Evolutionary conservation across 2,888 invertebrate genomes (phyloP).

Genomic region (Lasioglossum marginatum): DNA sequence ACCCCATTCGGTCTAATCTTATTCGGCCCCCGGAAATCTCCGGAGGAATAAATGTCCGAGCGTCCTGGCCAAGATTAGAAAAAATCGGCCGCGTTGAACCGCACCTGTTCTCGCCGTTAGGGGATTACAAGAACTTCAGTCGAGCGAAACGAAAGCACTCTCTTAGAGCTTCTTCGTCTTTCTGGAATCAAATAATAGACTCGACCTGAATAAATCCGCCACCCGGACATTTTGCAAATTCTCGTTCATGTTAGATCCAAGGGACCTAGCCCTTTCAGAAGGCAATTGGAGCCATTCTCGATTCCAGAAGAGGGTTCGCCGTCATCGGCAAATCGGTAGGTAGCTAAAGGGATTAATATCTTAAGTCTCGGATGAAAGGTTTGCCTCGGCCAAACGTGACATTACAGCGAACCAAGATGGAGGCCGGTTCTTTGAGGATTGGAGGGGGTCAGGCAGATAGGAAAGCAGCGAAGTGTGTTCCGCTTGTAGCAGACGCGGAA

Average conservation of each 20-base stretch:
- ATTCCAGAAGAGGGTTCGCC: not conserved
- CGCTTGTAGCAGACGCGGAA: conserved; percentile 54
- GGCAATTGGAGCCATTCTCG: not conserved
- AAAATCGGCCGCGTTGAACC: conserved; percentile 43
- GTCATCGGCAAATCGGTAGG: not conserved
- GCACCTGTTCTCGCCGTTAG: conserved; percentile 6
- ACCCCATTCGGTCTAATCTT: conserved; percentile 45
- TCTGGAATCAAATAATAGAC: not conserved
- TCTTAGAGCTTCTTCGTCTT: not conserved
- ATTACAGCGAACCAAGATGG: not conserved
- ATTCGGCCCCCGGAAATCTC: conserved; percentile 29
- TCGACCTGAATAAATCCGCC: not conserved
- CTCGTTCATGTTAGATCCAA: not conserved
- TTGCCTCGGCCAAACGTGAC: not conserved
- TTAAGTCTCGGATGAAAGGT: not conserved
- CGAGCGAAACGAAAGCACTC: not conserved
- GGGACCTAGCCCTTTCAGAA: not conserved
- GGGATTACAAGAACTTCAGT: not conserved
- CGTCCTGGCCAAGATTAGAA: conserved; percentile 48
- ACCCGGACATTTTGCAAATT: not conserved
- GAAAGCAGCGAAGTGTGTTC: conserved; percentile 37
- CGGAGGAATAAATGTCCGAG: conserved; percentile 36
- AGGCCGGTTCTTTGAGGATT: not conserved
- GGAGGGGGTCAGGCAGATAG: not conserved
- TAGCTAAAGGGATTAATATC: not conserved